phyloP scores from a whole-genome alignment of 1,140 invertebrate species.

The Elysia chlorotica region DNA sequence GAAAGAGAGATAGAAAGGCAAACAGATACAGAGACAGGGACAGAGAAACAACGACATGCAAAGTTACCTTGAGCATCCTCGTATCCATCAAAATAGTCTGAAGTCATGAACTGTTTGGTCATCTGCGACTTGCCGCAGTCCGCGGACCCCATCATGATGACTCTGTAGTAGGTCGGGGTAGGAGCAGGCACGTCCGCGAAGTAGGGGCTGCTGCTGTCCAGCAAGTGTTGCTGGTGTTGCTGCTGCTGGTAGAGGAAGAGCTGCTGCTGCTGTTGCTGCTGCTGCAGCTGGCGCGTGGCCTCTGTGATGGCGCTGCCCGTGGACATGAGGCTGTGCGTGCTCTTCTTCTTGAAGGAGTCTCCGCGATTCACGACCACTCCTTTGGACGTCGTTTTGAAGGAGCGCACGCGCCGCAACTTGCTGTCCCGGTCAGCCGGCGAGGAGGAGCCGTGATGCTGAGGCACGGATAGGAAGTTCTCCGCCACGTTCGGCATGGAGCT shows the following conservation, averaged over 20 bases:
- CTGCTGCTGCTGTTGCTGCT: not conserved
- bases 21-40: not conserved
- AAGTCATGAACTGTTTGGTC: constrained; percentile 90
- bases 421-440: constrained; percentile 12
- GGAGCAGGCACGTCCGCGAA: not conserved
- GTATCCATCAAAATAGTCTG: constrained; percentile 72
- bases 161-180: constrained; percentile 68
- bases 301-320: constrained; percentile 66
- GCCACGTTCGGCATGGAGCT: constrained; percentile 38
- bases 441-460: too few species aligned
- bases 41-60: not conserved
- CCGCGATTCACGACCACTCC: constrained; percentile 90
- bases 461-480: constrained; percentile 26
- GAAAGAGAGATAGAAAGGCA: not conserved
- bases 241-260: constrained; percentile 3
- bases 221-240: not conserved
- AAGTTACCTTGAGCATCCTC: constrained; percentile 23
- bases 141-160: constrained; percentile 82
- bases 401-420: constrained; percentile 80
- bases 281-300: constrained; percentile 8
- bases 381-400: constrained; percentile 87
- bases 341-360: constrained; percentile 77
- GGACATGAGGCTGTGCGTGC: constrained; percentile 72
- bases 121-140: constrained; percentile 87
- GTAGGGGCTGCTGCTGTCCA: not conserved